A percentile compares a stretch with the other conserved stretches of the same genome.
Evolutionary conservation across 2,888 invertebrate species (phyloP).

Genomic region (Boloria selene): DNA sequence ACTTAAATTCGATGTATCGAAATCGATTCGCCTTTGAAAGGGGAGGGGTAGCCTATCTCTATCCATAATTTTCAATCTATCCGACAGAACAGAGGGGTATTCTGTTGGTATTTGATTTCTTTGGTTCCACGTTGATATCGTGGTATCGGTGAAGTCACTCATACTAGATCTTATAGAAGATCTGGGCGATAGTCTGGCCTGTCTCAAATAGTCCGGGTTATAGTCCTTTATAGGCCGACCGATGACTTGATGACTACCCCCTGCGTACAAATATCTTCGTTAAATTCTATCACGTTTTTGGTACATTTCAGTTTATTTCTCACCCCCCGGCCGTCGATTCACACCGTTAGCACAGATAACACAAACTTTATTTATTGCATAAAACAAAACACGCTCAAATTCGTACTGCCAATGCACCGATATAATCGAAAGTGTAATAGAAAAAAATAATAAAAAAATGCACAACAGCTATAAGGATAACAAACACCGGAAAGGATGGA

Average conservation of each 20-base stretch:
- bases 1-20: constrained; percentile 64
- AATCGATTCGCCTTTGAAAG: constrained; percentile 70
- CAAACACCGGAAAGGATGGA: constrained; percentile 64
- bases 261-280: constrained; percentile 57
- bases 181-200: constrained; percentile 67
- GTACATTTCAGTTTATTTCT: constrained; percentile 81
- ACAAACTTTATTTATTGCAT: constrained; percentile 50
- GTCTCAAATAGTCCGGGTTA: constrained; percentile 69
- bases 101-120: constrained; percentile 61
- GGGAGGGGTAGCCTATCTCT: constrained; percentile 60
- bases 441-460: constrained; percentile 48
- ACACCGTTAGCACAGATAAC: constrained; percentile 70
- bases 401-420: constrained; percentile 33
- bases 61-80: constrained; percentile 65
- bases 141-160: constrained; percentile 79
- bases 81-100: constrained; percentile 74
- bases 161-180: constrained; percentile 74
- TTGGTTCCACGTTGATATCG: constrained; percentile 77
- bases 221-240: constrained; percentile 75
- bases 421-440: constrained; percentile 23
- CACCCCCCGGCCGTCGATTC: constrained; percentile 51
- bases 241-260: constrained; percentile 60
- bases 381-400: constrained; percentile 44
- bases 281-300: constrained; percentile 45
- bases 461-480: constrained; percentile 54